phyloP scores from a whole-genome alignment of 2,888 invertebrate genomes.

The Hoplodrina blanda region DNA sequence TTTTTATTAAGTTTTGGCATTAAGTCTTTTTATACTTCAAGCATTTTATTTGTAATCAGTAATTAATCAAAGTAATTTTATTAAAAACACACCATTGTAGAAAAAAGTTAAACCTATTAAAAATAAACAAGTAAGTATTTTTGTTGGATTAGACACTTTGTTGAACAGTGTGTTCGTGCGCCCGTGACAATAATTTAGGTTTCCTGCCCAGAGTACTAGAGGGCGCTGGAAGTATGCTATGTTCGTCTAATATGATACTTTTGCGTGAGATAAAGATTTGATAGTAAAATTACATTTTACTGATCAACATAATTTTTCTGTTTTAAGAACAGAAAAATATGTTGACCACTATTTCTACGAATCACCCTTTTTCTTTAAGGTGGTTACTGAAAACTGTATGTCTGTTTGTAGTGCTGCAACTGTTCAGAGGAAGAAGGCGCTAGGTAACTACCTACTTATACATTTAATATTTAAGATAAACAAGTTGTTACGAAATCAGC shows the following conservation, averaged over 20 bases:
- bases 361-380: too few species aligned
- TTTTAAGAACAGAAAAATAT: too few species aligned
- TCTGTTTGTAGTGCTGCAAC: constrained; percentile 26
- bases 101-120: neutral
- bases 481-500: constrained; percentile 41
- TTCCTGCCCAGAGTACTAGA: neutral
- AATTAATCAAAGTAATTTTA: too few species aligned
- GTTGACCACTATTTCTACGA: too few species aligned
- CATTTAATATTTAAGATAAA: constrained; percentile 42
- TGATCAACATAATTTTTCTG: too few species aligned
- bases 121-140: too few species aligned
- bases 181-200: neutral
- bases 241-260: neutral
- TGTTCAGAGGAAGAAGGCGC: constrained; percentile 2
- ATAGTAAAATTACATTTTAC: too few species aligned
- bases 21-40: neutral
- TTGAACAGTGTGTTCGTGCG: too few species aligned
- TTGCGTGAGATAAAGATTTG: neutral
- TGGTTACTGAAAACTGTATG: constrained; percentile 2
- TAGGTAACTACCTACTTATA: too few species aligned
- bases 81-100: neutral
- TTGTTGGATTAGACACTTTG: too few species aligned
- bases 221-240: neutral
- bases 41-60: too few species aligned
- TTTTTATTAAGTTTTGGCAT: neutral